Conservation (phyloP, 2,888 invertebrate species). For the Arenicola marina region DNA sequence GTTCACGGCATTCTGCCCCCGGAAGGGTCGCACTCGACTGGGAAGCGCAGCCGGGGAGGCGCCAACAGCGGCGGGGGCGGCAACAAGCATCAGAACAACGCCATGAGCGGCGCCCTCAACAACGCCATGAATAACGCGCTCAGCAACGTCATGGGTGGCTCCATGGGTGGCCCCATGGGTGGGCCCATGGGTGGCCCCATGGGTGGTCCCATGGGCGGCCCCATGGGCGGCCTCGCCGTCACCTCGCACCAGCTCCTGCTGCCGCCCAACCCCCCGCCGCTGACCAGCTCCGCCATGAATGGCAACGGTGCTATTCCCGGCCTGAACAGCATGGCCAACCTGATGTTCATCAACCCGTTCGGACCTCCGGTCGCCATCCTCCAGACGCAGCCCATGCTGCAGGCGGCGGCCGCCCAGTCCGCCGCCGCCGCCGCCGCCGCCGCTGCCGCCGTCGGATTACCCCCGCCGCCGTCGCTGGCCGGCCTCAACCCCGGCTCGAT, state of each 20-base stretch:
- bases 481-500: constrained; percentile 26
- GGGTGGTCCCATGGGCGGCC: neutral
- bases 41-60: neutral
- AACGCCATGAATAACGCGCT: too few relatives aligned
- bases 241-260: neutral
- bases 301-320: constrained; percentile 11
- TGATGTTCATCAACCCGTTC: constrained; percentile 60
- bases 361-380: constrained; percentile 55
- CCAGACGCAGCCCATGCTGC: constrained; percentile 34
- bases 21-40: neutral
- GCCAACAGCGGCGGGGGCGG: too few relatives aligned
- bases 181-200: too few relatives aligned
- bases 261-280: neutral
- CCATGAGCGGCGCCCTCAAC: too few relatives aligned
- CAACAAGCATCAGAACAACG: too few relatives aligned
- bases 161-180: too few relatives aligned
- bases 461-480: constrained; percentile 11
- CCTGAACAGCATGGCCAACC: constrained; percentile 51
- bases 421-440: neutral
- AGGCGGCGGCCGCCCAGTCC: neutral
- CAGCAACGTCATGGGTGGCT: too few relatives aligned
- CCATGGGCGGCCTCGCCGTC: neutral
- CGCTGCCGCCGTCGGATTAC: too few relatives aligned
- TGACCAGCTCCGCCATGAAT: constrained; percentile 3
- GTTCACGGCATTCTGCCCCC: constrained; percentile 58